phyloP scores from a whole-genome alignment of 2,797 vertebrate genomes.

The Danio aesculapii region DNA sequence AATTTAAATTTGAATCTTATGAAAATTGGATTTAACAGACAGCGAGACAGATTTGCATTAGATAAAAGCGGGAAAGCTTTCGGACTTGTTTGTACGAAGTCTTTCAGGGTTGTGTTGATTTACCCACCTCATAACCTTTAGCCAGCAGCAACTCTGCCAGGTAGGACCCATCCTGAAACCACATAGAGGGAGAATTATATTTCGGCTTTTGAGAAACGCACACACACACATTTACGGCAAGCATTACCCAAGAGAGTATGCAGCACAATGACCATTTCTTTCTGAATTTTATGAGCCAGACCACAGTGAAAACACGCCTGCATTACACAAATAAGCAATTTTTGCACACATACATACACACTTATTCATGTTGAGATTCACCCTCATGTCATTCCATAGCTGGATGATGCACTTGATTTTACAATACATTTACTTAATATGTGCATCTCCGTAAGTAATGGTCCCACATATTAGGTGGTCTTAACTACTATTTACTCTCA shows the following conservation, averaged over 20 bases:
- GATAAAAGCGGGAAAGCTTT: neutral
- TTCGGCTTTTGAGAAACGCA: constrained; percentile 34
- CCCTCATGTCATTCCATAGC: neutral
- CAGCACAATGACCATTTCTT: constrained; percentile 44
- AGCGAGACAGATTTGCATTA: neutral
- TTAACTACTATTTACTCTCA: no score
- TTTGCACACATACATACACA: neutral
- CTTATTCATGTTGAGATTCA: neutral
- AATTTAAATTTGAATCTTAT: neutral
- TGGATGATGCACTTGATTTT: neutral
- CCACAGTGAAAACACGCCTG: constrained; percentile 21
- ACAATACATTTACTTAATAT: neutral
- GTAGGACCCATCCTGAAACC: constrained; percentile 96
- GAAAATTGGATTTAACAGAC: constrained; percentile 9
- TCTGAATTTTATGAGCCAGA: constrained; percentile 29
- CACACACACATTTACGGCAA: constrained; percentile 36
- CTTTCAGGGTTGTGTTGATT: constrained; percentile 77
- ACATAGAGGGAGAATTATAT: constrained; percentile 65
- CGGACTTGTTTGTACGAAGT: constrained; percentile 3
- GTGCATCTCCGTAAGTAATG: no score
- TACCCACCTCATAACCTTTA: constrained; percentile 93
- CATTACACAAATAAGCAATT: constrained; percentile 15
- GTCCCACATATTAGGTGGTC: no score
- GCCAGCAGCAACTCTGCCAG: constrained; percentile 96
- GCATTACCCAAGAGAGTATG: constrained; percentile 37